phyloP scores from a whole-genome alignment of 35 echinoderm and acorn worm genomes.

The Apostichopus parvimensis region DNA sequence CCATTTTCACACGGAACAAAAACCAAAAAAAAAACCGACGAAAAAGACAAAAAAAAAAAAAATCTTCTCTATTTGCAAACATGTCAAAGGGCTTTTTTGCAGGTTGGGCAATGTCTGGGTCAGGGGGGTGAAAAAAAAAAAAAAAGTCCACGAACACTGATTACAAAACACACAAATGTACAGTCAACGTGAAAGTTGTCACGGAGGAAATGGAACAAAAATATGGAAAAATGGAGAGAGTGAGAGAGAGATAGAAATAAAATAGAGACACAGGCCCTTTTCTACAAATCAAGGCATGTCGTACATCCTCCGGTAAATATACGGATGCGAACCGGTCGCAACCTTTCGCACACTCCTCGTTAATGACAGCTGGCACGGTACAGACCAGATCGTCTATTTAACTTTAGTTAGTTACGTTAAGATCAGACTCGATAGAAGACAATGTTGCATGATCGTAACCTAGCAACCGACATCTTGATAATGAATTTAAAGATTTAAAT shows the following conservation, averaged over 20 bases:
- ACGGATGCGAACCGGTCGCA: neutral
- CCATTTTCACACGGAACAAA: conserved; percentile 29
- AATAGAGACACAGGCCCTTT: neutral
- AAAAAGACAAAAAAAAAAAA: neutral
- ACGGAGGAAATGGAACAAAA: neutral
- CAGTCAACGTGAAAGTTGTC: conserved; percentile 17
- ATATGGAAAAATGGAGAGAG: neutral
- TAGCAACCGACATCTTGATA: no score
- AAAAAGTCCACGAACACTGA: conserved; percentile 30
- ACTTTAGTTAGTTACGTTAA: no score
- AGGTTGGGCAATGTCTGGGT: no score
- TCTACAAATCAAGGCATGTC: neutral
- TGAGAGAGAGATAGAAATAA: neutral
- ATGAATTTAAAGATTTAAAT: neutral
- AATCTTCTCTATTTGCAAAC: neutral
- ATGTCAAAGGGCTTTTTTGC: neutral
- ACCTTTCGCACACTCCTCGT: neutral
- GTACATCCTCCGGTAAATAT: neutral
- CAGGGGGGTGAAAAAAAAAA: neutral
- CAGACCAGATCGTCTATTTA: no score
- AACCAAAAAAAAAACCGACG: neutral
- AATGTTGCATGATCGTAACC: no score
- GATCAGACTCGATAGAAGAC: no score
- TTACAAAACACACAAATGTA: conserved; percentile 48
- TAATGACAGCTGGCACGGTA: no score